Percentiles rank a stretch among this genome's conserved stretches.
phyloP scores from a whole-genome alignment of 2,113 vertebrate genomes.

The Thomomys bottae region DNA sequence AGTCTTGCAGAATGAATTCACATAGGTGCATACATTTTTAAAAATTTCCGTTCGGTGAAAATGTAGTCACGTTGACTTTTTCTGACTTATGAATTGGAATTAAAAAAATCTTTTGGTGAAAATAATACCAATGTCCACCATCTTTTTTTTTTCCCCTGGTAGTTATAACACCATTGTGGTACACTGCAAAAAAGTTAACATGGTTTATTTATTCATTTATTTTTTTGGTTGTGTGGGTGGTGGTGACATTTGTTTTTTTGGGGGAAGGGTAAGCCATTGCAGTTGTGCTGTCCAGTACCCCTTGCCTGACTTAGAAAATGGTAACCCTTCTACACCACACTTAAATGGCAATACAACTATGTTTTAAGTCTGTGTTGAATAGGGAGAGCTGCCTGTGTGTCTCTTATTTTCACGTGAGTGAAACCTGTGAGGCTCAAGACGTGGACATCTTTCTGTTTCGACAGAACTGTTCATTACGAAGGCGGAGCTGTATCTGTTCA shows the following conservation, averaged over 20 bases:
- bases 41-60: neutral
- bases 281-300: no score
- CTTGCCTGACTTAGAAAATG: no score
- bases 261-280: no score
- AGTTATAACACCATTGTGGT: neutral
- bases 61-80: neutral
- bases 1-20: neutral
- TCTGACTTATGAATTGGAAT: neutral
- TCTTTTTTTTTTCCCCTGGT: neutral
- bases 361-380: neutral
- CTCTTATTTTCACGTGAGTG: neutral
- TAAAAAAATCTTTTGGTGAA: neutral
- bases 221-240: no score
- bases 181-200: neutral
- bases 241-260: no score
- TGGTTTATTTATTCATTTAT: no score
- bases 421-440: neutral
- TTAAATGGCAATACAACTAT: no score
- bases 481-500: conserved; percentile 96
- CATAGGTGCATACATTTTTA: neutral
- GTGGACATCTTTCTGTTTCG: conserved; percentile 38
- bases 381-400: neutral
- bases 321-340: no score
- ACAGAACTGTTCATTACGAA: conserved; percentile 96
- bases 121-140: neutral